phyloP scores from a whole-genome alignment of 2,888 invertebrate genomes.

The Fragum whitleyi region DNA sequence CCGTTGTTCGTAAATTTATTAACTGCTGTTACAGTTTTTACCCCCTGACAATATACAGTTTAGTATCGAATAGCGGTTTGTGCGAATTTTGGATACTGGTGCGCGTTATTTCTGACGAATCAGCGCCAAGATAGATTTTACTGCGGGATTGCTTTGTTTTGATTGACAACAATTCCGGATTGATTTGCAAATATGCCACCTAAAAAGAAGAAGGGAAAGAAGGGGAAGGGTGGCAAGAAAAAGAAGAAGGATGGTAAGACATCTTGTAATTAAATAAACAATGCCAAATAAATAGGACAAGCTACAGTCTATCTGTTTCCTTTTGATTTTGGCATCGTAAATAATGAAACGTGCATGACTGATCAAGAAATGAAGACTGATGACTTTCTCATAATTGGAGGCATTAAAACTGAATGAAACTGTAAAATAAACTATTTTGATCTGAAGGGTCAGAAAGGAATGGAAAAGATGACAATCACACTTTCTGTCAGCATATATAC shows the following conservation, averaged over 20 bases:
- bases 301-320: background rate
- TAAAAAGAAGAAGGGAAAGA: slow-evolving; percentile 76
- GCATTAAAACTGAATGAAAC: no score
- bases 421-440: no score
- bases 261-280: background rate
- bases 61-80: background rate
- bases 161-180: slow-evolving; percentile 49
- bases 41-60: no score
- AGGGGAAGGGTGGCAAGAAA: slow-evolving; percentile 73
- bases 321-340: no score
- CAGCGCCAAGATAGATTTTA: background rate
- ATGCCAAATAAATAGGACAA: background rate
- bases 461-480: no score
- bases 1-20: no score
- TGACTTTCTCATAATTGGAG: no score
- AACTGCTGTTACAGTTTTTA: no score
- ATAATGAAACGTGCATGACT: no score
- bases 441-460: no score
- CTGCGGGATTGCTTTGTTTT: slow-evolving; percentile 45
- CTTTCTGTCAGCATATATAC: no score
- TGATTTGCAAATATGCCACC: slow-evolving; percentile 70
- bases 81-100: background rate
- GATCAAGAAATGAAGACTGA: no score
- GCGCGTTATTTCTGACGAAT: background rate
- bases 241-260: slow-evolving; percentile 78